phyloP scores from a whole-genome alignment of 2,113 vertebrate species.

The Nesoenas mayeri region DNA sequence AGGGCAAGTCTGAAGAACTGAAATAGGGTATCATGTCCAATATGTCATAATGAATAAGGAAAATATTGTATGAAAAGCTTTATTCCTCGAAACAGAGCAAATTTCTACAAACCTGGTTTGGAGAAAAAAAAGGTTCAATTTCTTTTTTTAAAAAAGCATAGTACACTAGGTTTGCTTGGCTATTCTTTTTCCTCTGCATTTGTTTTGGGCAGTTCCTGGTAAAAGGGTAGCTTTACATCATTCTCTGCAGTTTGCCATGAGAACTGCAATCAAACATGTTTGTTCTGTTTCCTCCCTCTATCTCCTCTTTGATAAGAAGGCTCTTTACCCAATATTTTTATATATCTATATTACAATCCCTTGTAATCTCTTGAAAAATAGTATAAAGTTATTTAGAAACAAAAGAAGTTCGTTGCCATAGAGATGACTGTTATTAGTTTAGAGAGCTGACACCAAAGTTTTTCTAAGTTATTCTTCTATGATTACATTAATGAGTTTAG shows the following conservation, averaged over 20 bases:
- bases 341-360: neutral
- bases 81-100: neutral
- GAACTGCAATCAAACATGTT: neutral
- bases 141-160: neutral
- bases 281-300: neutral
- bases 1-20: neutral
- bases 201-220: neutral
- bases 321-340: neutral
- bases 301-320: neutral
- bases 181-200: fast-evolving
- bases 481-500: neutral
- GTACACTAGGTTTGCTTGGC: neutral
- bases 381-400: neutral
- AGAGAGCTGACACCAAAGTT: neutral
- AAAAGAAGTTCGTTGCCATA: fast-evolving
- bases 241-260: neutral
- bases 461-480: neutral
- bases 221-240: neutral
- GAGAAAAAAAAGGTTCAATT: neutral
- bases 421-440: neutral
- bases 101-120: neutral
- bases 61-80: neutral
- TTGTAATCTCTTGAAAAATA: neutral
- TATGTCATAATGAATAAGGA: neutral
- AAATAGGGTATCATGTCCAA: neutral